Percentiles rank a stretch among this genome's conserved stretches.
phyloP scores from a whole-genome alignment of 2,888 invertebrate genomes.

The Eurytoma adleriae region DNA sequence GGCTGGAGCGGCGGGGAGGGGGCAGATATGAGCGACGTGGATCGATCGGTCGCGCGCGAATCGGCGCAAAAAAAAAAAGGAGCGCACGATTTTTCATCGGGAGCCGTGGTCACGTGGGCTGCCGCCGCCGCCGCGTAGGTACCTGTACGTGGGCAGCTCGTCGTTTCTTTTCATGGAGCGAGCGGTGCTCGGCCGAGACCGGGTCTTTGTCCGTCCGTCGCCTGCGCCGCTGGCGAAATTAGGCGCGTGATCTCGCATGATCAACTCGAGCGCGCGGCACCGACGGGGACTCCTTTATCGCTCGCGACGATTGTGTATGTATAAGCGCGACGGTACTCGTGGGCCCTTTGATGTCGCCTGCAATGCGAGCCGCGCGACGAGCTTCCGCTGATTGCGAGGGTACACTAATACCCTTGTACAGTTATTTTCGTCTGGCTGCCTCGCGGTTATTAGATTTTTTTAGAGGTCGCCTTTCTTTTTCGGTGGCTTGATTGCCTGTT shows the following conservation, averaged over 20 bases:
- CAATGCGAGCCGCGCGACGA: background rate
- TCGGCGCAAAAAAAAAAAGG: background rate
- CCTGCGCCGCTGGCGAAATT: constrained; percentile 34
- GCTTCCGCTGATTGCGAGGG: constrained; percentile 3
- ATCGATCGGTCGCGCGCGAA: background rate
- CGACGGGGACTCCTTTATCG: constrained; percentile 3
- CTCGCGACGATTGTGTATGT: too few species aligned
- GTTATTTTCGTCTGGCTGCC: too few species aligned
- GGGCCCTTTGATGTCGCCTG: constrained; percentile 13
- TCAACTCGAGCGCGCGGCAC: background rate
- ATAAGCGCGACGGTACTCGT: too few species aligned
- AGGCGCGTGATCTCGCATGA: constrained; percentile 21
- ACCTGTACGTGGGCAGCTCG: constrained; percentile 35
- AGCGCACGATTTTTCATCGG: background rate
- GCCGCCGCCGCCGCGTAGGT: background rate
- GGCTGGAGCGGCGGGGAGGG: too few species aligned
- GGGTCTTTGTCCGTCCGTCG: background rate
- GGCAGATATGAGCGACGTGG: constrained; percentile 20
- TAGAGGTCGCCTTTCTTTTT: background rate
- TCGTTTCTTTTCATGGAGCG: constrained; percentile 54
- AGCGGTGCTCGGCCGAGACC: background rate
- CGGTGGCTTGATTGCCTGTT: too few species aligned
- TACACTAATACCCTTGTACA: too few species aligned
- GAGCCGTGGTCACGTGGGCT: background rate
- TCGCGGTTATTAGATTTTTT: background rate